Evolutionary conservation across 2,888 invertebrate species (phyloP).

Genomic region (Chloroclysta siterata): DNA sequence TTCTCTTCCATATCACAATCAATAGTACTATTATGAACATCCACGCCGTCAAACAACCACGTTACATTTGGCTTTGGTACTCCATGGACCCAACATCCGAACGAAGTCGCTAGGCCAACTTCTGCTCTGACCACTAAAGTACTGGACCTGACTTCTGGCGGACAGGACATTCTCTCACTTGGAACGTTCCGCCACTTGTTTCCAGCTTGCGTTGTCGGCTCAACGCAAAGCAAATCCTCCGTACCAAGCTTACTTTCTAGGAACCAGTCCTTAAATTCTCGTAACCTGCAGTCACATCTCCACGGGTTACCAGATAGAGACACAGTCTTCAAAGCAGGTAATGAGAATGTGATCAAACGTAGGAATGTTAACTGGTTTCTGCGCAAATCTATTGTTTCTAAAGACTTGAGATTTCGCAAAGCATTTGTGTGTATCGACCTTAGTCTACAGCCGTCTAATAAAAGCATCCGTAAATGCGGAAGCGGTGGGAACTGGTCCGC

Average conservation of each 20-base stretch:
- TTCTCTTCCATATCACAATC: slow-evolving; percentile 80
- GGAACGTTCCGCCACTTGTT: slow-evolving; percentile 91
- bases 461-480: slow-evolving; percentile 91
- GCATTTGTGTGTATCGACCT: slow-evolving; percentile 90
- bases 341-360: slow-evolving; percentile 86
- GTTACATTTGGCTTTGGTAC: slow-evolving; percentile 93
- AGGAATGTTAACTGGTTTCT: slow-evolving; percentile 90
- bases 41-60: slow-evolving; percentile 91
- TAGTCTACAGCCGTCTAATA: slow-evolving; percentile 92
- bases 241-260: slow-evolving; percentile 91
- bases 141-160: slow-evolving; percentile 89
- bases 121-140: slow-evolving; percentile 88
- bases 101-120: slow-evolving; percentile 92
- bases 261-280: slow-evolving; percentile 94
- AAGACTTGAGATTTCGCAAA: slow-evolving; percentile 89
- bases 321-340: slow-evolving; percentile 91
- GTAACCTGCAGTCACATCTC: slow-evolving; percentile 94
- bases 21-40: slow-evolving; percentile 75
- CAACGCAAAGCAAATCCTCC: slow-evolving; percentile 89
- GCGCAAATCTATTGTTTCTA: slow-evolving; percentile 92
- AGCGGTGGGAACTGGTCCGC: slow-evolving; percentile 93
- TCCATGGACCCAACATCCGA: slow-evolving; percentile 92
- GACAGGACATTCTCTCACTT: slow-evolving; percentile 92
- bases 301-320: slow-evolving; percentile 94
- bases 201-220: slow-evolving; percentile 88